Base-by-base conservation (phyloP, 2,797 vertebrate species). In the Echiichthys vipera region DNA sequence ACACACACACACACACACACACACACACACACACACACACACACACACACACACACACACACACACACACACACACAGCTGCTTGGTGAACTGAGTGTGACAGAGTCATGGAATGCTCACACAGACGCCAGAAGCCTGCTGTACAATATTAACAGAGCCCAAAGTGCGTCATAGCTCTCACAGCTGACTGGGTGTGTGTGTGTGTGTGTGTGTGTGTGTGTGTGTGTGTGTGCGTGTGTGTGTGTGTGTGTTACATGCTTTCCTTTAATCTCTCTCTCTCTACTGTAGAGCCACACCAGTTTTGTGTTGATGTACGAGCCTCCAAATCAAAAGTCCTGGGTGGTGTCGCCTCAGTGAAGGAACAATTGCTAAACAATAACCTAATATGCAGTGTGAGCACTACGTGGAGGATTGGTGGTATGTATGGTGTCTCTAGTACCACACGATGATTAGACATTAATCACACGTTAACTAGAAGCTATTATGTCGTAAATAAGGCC, bases 91-190 rank as follows among this genome's bases (percentile, higher is more conserved):
- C 77, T 78, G 84, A 70, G 90, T 67, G 77, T 81, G 88, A 90
- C 89, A 71, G 81, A 77, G 74, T 71, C 58, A 68, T 77, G 88
- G 94, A 94, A 95, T 93, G 92, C 91, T 91, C 93, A 92, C 81
- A 71, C 85, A 90, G 88, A 90, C 77, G 91, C 88, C 89, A 93
- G n/a, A 89, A 90, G 90, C 88, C 92, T 92, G 84, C 92, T 93
- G 93, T 90, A 91, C 93, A 93, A 93, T 92, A 94, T 94, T 92
- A 95, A 94, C 89, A 83, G 89, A 90, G 88, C 89, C 90, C 89
- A 61, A 93, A 75, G 92, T 95, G 94, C 94, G 94, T 95, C 94
- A 95, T 89, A 84, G 87, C 86, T 75, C 86, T 91, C 92, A 90
- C 92, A 93, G 89, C 91, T 94, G 90, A 94, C 91, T 82, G 71